phyloP scores from a whole-genome alignment of 2,888 invertebrate genomes.

The Maniola hyperantus region DNA sequence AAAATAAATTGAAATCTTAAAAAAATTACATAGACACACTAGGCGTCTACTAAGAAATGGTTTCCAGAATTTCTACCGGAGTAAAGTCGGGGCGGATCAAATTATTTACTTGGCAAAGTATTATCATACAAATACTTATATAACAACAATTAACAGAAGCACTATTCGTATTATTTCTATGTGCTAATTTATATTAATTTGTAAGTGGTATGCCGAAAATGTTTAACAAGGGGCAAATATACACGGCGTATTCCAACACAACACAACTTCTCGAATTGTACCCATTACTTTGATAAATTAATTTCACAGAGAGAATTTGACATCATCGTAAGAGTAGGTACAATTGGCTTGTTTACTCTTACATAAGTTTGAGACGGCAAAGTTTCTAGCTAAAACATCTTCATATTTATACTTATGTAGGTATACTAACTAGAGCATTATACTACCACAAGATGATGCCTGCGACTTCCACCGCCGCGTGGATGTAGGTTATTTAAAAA shows the following conservation, averaged over 20 bases:
- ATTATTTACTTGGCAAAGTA: no score
- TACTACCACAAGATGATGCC: no score
- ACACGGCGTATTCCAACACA: constrained; percentile 19
- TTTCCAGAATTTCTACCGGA: not conserved
- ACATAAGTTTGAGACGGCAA: not conserved
- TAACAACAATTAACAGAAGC: no score
- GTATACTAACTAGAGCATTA: no score
- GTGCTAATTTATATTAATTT: constrained; percentile 18
- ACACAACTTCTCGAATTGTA: constrained; percentile 26
- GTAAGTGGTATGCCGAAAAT: constrained; percentile 20
- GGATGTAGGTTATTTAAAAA: no score
- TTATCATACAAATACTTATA: no score
- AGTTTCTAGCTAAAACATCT: no score
- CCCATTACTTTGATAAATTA: constrained; percentile 26
- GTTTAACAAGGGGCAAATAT: constrained; percentile 31
- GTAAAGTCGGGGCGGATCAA: no score
- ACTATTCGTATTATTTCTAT: not conserved
- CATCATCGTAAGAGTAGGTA: not conserved
- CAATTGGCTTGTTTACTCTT: not conserved
- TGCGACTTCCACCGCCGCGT: no score
- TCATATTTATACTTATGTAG: no score
- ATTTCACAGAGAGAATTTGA: constrained; percentile 12
- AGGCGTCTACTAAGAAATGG: not conserved
- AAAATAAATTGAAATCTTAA: no score
- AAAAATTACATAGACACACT: not conserved